Evolutionary conservation across 2,888 invertebrate genomes (phyloP).

Genomic region (Sericinus montela): DNA sequence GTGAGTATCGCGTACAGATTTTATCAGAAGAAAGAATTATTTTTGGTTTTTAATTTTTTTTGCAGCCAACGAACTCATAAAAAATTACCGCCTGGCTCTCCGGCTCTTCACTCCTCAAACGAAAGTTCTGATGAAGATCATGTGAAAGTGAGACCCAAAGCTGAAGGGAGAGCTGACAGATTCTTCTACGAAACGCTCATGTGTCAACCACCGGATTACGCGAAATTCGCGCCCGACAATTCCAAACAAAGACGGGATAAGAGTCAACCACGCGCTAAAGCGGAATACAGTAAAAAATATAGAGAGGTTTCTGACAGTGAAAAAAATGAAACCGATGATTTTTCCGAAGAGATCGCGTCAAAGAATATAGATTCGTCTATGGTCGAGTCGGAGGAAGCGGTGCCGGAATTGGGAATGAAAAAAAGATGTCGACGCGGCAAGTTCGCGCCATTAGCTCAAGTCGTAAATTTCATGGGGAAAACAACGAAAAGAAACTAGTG

Average conservation of each 20-base stretch:
- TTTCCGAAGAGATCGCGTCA: slow-evolving; percentile 51
- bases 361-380: slow-evolving; percentile 56
- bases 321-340: slow-evolving; percentile 54
- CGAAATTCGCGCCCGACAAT: slow-evolving; percentile 38
- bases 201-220: slow-evolving; percentile 48
- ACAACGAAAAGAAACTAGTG: slow-evolving; percentile 49
- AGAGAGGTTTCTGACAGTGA: slow-evolving; percentile 50
- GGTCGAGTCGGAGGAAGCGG: slow-evolving; percentile 51
- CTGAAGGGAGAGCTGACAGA: slow-evolving; percentile 50
- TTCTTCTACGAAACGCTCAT: slow-evolving; percentile 65
- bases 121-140: slow-evolving; percentile 60
- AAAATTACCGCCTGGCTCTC: slow-evolving; percentile 43
- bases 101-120: slow-evolving; percentile 46
- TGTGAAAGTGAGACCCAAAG: slow-evolving; percentile 36
- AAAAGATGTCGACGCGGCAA: slow-evolving; percentile 52
- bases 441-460: slow-evolving; percentile 58
- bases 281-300: slow-evolving; percentile 44
- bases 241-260: slow-evolving; percentile 39
- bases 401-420: slow-evolving; percentile 50
- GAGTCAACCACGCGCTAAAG: slow-evolving; percentile 33
- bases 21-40: too few relatives aligned
- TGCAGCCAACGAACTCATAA: slow-evolving; percentile 43
- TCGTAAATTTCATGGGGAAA: slow-evolving; percentile 69
- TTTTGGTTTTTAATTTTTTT: too few relatives aligned
- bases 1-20: too few relatives aligned